Conservation (phyloP, 2,888 invertebrate genomes). For the Euproctis similis region DNA sequence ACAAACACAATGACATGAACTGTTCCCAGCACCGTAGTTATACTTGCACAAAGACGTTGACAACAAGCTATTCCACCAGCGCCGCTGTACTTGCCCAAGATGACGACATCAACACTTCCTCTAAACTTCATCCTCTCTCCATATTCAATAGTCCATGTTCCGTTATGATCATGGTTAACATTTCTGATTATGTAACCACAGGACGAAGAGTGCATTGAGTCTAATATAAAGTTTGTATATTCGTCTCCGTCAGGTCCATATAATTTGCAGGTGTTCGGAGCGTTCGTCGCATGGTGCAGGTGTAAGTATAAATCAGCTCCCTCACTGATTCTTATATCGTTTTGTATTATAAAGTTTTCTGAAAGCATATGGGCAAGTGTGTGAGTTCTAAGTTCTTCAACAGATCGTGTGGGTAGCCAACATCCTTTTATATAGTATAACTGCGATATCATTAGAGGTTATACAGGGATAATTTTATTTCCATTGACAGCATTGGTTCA, state of each 20-base stretch:
- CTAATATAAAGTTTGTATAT: constrained; percentile 17
- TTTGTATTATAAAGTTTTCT: constrained; percentile 8
- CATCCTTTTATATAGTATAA: too few relatives aligned
- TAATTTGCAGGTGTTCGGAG: constrained; percentile 40
- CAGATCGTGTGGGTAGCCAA: too few relatives aligned
- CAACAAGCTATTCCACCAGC: too few relatives aligned
- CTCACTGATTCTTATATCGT: constrained; percentile 29
- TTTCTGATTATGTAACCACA: constrained; percentile 43
- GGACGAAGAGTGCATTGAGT: constrained; percentile 20
- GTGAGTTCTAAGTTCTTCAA: too few relatives aligned
- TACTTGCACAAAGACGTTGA: too few relatives aligned
- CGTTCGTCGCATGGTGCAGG: constrained; percentile 28
- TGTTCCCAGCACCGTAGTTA: too few relatives aligned
- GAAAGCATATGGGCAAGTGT: too few relatives aligned
- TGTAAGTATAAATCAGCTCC: constrained; percentile 44
- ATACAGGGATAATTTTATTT: too few relatives aligned
- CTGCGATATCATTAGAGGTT: too few relatives aligned
- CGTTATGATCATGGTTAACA: constrained; percentile 26
- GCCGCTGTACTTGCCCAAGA: constrained; percentile 42
- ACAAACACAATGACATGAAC: too few relatives aligned
- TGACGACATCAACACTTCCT: constrained; percentile 34
- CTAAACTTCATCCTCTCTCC: constrained; percentile 36
- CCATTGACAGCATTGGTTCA: too few relatives aligned
- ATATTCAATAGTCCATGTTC: constrained; percentile 46
- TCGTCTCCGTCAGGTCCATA: constrained; percentile 27